Percentiles rank a stretch among this genome's conserved stretches.
Conservation (phyloP, 2,797 vertebrate species). For the Geotrypetes seraphini region DNA sequence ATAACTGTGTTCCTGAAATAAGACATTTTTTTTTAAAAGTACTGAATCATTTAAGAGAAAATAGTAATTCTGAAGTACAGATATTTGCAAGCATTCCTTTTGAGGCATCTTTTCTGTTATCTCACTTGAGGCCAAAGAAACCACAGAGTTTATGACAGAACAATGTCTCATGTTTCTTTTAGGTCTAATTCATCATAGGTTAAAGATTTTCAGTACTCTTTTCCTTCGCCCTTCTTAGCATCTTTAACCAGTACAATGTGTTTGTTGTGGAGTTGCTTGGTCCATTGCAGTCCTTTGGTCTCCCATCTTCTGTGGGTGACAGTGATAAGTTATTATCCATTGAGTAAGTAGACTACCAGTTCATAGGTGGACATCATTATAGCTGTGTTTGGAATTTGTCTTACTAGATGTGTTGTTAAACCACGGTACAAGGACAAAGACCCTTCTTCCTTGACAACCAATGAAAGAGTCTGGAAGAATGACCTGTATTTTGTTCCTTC, state of each 20-base stretch:
- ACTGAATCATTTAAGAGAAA: slow-evolving; percentile 24
- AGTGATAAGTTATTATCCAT: slow-evolving; percentile 55
- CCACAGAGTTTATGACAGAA: slow-evolving; percentile 35
- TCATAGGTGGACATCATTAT: slow-evolving; percentile 98
- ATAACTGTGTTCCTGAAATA: neutral
- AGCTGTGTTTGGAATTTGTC: slow-evolving; percentile 96
- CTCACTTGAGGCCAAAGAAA: slow-evolving; percentile 23
- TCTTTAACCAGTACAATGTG: neutral
- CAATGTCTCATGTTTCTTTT: slow-evolving; percentile 21
- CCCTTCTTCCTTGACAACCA: slow-evolving; percentile 85
- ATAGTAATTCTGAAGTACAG: slow-evolving; percentile 28
- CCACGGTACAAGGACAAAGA: slow-evolving; percentile 89
- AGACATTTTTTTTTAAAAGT: neutral
- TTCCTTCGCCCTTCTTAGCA: slow-evolving; percentile 28
- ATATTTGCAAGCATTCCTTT: slow-evolving; percentile 35
- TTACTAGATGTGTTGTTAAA: slow-evolving; percentile 87
- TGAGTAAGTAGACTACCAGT: slow-evolving; percentile 88
- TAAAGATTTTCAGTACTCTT: slow-evolving; percentile 20
- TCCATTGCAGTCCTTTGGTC: slow-evolving; percentile 64
- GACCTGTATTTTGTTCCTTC: slow-evolving; percentile 94
- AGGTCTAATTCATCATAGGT: slow-evolving; percentile 32
- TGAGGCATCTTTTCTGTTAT: slow-evolving; percentile 12
- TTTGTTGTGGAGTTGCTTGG: slow-evolving; percentile 39
- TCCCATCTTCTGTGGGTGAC: slow-evolving; percentile 30
- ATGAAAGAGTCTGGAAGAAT: slow-evolving; percentile 86